Evolutionary conservation across 2,888 invertebrate genomes (phyloP), one percentile per base, ranked within the genome.

Genomic region (Synergus umbraculus): DNA sequence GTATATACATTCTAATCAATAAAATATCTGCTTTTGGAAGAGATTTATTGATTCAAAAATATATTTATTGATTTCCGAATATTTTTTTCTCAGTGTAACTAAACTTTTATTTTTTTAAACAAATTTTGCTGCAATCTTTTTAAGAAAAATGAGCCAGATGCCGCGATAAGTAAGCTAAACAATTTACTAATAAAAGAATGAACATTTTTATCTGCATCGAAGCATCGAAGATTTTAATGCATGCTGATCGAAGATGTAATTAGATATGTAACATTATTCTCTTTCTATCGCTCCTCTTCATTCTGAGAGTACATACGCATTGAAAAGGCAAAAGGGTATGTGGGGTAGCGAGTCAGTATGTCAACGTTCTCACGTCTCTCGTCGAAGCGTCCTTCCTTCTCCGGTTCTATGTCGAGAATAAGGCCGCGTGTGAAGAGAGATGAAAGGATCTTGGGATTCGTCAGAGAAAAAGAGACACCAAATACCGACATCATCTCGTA

Each of bases 291-390:
- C 81, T 79, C 79, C 73, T 82, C 69, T 79, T 81, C 76, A 63
- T 83, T 76, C 73, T 65, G 65, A 7, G 63, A 65, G 76, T 73
- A 29, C 1, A 29, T 29, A 78, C 81, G 79, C 84, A 84, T 85
- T 82, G 89, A 86, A 88, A 88, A 91, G 90, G 91, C 87, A 91
- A 90, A 90, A 91, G 92, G 91, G 89, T 92, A 92, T 92, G 92
- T 92, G 91, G 92, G 92, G 90, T 92, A 92, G 91, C 91, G 90
- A 92, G 92, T 92, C 91, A 92, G 92, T 92, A 85, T 92, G 92
- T 92, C 92, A 92, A 91, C 91, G 90, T 90, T 88, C 89, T 89
- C 88, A 86, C 89, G 86, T 90, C 87, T 91, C 87, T 87, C 86
- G 86, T 85, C 86, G 84, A 65, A 83, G 85, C 88, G 87, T 88